A percentile compares a stretch with the other conserved stretches of the same genome.
phyloP scores from a whole-genome alignment of 2,888 invertebrate genomes.

The Diachrysia chrysitis region DNA sequence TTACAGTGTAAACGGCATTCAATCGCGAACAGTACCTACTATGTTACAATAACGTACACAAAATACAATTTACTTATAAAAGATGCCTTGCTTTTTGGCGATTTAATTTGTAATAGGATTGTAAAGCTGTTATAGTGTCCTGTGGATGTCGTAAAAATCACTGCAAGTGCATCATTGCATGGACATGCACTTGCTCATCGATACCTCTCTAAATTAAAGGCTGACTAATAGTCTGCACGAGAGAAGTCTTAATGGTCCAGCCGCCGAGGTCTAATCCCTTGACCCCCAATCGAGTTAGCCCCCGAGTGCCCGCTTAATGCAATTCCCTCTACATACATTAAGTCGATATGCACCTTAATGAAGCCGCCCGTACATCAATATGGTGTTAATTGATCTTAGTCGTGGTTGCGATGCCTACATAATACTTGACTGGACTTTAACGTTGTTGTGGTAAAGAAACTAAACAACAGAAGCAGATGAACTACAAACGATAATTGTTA shows the following conservation, averaged over 20 bases:
- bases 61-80: too few species aligned
- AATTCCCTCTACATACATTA: conserved; percentile 52
- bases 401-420: not conserved
- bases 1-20: too few species aligned
- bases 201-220: not conserved
- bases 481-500: too few species aligned
- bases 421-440: not conserved
- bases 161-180: not conserved
- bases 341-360: conserved; percentile 13
- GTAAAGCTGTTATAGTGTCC: too few species aligned
- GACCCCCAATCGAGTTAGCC: conserved; percentile 54
- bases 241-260: conserved; percentile 13
- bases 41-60: too few species aligned
- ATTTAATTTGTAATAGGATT: too few species aligned
- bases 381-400: not conserved
- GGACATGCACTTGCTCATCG: not conserved
- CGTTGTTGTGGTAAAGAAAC: too few species aligned
- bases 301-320: conserved; percentile 46
- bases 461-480: too few species aligned
- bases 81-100: too few species aligned
- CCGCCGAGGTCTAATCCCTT: conserved; percentile 41
- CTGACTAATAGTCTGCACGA: conserved; percentile 2
- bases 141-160: too few species aligned
- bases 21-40: too few species aligned
- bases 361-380: conserved; percentile 7